A percentile compares a stretch with the other conserved stretches of the same genome.
Evolutionary conservation across 2,797 vertebrate genomes (phyloP).

Genomic region (Spinibarbus caldwelli): DNA sequence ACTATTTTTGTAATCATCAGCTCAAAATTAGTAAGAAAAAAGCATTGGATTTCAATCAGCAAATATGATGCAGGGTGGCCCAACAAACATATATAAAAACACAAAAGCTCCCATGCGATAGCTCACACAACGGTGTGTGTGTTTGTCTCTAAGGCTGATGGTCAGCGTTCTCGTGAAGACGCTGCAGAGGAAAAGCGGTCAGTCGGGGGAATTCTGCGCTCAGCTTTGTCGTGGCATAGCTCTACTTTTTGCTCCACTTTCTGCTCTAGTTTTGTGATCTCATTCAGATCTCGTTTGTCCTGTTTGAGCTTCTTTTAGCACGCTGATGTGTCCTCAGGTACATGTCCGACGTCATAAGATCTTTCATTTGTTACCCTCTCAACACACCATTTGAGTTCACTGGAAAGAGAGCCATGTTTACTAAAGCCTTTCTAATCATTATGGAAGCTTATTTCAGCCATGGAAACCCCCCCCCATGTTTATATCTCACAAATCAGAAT

Average conservation of each 20-base stretch:
- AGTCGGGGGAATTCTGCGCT: constrained; percentile 57
- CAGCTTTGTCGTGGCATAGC: constrained; percentile 68
- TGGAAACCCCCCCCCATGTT: background rate
- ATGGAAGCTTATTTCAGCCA: background rate
- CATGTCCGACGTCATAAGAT: constrained; percentile 14
- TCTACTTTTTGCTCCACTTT: constrained; percentile 78
- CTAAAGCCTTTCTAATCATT: background rate
- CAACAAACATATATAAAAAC: background rate
- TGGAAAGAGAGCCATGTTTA: background rate
- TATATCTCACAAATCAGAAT: background rate
- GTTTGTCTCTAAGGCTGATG: background rate
- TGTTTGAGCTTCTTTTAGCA: constrained; percentile 56
- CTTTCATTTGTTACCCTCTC: background rate
- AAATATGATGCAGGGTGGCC: too few species aligned
- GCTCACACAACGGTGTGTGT: background rate
- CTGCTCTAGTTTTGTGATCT: constrained; percentile 76
- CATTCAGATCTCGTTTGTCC: constrained; percentile 56
- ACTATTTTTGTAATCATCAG: background rate
- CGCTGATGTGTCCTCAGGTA: constrained; percentile 54
- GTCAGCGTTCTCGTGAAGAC: constrained; percentile 24
- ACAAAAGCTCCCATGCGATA: background rate
- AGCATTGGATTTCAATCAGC: background rate
- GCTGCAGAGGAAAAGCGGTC: constrained; percentile 14
- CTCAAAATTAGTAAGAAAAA: background rate
- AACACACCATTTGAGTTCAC: constrained; percentile 3